A percentile compares a stretch with the other conserved stretches of the same genome.
These are phyloP conservation scores for Zaprionus inermis DNA, from an alignment of 1,140 invertebrate species.

Conservation along the genomic window DNA sequence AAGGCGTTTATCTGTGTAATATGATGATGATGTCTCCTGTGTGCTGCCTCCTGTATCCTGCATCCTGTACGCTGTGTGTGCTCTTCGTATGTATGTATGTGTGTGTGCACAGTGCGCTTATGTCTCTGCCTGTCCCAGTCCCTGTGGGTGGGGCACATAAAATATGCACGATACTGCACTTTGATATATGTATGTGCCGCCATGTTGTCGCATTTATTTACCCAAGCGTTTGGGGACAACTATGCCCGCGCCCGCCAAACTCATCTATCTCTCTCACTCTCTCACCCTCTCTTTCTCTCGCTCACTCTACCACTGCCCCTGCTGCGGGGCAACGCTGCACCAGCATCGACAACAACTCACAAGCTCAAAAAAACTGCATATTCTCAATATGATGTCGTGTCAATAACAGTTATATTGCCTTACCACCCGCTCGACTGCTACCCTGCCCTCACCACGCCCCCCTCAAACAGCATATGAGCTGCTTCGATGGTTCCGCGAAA, in stretches of 20 bases:
- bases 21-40: slow-evolving; percentile 64
- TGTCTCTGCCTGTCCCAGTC: background rate
- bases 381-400: slow-evolving; percentile 80
- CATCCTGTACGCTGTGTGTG: no score
- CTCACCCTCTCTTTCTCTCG: no score
- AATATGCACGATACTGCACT: slow-evolving; percentile 55
- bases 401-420: slow-evolving; percentile 78
- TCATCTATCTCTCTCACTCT: no score
- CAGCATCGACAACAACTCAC: slow-evolving; percentile 21
- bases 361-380: slow-evolving; percentile 52
- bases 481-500: slow-evolving; percentile 6
- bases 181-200: slow-evolving; percentile 50
- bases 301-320: background rate
- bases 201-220: slow-evolving; percentile 76
- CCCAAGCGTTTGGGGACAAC: slow-evolving; percentile 39
- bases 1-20: slow-evolving; percentile 77
- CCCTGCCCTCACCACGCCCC: background rate
- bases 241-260: background rate
- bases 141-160: slow-evolving; percentile 47
- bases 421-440: background rate
- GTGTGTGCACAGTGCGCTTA: slow-evolving; percentile 5
- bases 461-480: slow-evolving; percentile 15
- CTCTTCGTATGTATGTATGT: background rate
- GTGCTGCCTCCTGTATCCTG: slow-evolving; percentile 17
- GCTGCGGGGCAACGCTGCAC: slow-evolving; percentile 13